These are phyloP conservation scores for Drosophila peninsularis DNA, from an alignment of 2,888 invertebrate species.

Conservation along the genomic window DNA sequence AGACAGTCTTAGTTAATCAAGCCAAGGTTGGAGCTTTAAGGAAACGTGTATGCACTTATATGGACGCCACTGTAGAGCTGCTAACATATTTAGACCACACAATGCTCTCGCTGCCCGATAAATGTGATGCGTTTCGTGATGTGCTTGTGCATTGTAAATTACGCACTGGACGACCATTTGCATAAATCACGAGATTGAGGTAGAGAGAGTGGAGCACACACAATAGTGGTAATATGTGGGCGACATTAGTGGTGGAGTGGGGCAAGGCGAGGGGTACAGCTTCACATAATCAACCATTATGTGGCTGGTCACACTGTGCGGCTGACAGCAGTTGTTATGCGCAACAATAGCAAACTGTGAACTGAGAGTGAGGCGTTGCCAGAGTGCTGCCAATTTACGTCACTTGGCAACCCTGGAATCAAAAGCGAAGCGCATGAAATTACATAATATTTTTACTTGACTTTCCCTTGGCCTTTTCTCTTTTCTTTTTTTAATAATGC, in stretches of 20 bases:
- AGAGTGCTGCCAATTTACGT: constrained; percentile 18
- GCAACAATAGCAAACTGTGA: background rate
- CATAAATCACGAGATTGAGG: constrained; percentile 46
- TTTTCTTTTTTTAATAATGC: constrained; percentile 71
- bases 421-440: constrained; percentile 66
- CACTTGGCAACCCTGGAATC: constrained; percentile 50
- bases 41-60: background rate
- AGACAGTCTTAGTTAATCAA: background rate
- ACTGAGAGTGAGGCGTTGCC: constrained; percentile 5
- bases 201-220: background rate
- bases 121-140: constrained; percentile 27
- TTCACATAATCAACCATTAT: constrained; percentile 12
- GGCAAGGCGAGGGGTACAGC: background rate
- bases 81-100: constrained; percentile 12
- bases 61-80: background rate
- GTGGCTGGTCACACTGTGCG: constrained; percentile 30
- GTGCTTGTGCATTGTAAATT: constrained; percentile 34
- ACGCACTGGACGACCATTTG: constrained; percentile 43
- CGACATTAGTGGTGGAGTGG: constrained; percentile 17
- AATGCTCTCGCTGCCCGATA: constrained; percentile 17
- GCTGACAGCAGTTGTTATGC: constrained; percentile 11
- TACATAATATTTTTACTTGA: constrained; percentile 55
- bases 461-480: constrained; percentile 14
- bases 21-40: background rate
- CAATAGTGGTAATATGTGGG: constrained; percentile 26